phyloP scores from a whole-genome alignment of 2,888 invertebrate genomes.

The Thysanoteuthis rhombus region DNA sequence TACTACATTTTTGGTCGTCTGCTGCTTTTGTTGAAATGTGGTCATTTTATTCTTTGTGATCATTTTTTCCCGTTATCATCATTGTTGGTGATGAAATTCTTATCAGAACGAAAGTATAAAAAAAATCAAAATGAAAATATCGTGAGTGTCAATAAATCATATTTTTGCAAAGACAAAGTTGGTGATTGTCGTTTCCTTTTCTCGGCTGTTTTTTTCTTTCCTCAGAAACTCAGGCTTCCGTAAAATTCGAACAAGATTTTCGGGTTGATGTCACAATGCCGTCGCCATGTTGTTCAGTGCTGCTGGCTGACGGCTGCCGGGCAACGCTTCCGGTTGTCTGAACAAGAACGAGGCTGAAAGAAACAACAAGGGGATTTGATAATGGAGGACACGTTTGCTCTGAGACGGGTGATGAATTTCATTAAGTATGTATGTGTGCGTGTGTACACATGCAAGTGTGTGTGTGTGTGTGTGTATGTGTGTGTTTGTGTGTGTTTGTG shows the following conservation, averaged over 20 bases:
- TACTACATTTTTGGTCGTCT: too few species aligned
- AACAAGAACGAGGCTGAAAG: background rate
- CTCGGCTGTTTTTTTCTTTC: background rate
- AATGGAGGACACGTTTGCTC: background rate
- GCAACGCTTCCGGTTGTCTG: slow-evolving; percentile 12
- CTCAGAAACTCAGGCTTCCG: background rate
- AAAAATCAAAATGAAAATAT: background rate
- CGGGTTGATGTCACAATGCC: background rate
- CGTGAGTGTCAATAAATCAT: background rate
- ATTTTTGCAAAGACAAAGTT: background rate
- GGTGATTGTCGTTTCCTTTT: background rate
- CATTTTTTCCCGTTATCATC: background rate
- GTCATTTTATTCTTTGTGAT: background rate
- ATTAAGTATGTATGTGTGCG: background rate
- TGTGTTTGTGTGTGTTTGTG: background rate
- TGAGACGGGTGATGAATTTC: background rate
- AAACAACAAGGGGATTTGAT: background rate
- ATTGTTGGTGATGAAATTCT: background rate
- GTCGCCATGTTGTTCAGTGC: background rate
- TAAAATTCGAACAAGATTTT: slow-evolving; percentile 12
- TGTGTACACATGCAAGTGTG: too few species aligned
- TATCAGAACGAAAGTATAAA: background rate
- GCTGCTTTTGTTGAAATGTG: background rate
- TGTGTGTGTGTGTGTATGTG: too few species aligned
- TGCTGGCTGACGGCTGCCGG: background rate